Evolutionary conservation across 2,888 invertebrate species (phyloP), one percentile per base, ranked within the genome.

Genomic region (Coremacera marginata): DNA sequence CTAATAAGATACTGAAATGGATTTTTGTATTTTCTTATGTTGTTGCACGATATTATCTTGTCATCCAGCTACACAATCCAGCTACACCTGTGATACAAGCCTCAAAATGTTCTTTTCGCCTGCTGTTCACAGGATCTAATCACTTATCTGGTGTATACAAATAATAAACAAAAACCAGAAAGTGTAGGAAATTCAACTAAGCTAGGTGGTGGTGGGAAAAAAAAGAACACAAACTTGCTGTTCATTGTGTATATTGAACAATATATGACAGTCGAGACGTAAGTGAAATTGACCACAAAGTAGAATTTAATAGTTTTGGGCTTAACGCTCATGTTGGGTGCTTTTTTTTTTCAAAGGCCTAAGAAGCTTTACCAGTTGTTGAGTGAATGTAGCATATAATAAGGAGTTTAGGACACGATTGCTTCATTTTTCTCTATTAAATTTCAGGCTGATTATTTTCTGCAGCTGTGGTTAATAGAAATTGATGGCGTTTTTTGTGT

Each of bases 1-100:
- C 22, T 84, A 82, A 86, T 83, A 83, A 84, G 82, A 81, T 82
- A 82, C 83, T 83, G 84, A 82, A 82, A 83, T 82, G 82, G 81
- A 83, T 84, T 84, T 84, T 84, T 80, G 71, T 82, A 78, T 81
- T 82, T 79, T 82, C 27, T 81, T 78, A 76, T 82, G 79, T 77
- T 76, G 77, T 78, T 68, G 52, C 62, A 77, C 80, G 84, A 86
- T 84, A 84, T 86, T 84, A 85, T 86, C 84, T 86, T 81, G 83
- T 82, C 82, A 84, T 86, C 84, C n/a, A n/a, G 84, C 84, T 85
- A 82, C 44, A 19, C 67, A 16, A 16, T 84, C 57, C 5, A 19
- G 7, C 37, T 44, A 8, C 67, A 19, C 19, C 44, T 44, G 67
- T 11, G 44, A 19, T 67, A 67, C 44, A 73, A 77, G 68, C 60